Evolutionary conservation across 2,888 invertebrate species (phyloP), one percentile per base, ranked within the genome.

Genomic region (Biston stratarius): DNA sequence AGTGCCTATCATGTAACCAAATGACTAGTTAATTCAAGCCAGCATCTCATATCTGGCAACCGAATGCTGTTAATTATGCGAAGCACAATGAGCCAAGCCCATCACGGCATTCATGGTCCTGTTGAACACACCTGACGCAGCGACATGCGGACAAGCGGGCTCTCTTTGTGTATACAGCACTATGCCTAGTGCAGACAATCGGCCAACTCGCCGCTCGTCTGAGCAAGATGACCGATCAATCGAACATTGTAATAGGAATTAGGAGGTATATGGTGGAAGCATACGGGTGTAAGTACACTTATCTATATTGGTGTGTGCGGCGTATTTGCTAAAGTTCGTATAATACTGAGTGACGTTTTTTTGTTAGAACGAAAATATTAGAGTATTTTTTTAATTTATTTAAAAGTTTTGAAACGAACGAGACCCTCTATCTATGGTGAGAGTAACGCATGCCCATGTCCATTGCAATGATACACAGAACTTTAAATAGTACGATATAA

Each of bases 121-220:
- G 86, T 81, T 83, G 78, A 80, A 71, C 74, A 79, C 86, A 88
- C 84, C 86, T 88, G 89, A 81, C 84, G 82, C 60, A 57, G 34
- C 52, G 48, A 60, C 49, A 45, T 55, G 15, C 51, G 61, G 85
- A 88, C 87, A 85, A 83, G 83, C 74, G 77, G 76, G 84, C 83
- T 84, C 88, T 85, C 90, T 91, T 89, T 90, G 88, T 90, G 78
- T 64, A 66, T 49, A 44, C 24, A 79, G 81, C 81, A 84, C 84
- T 81, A 83, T 83, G 48, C 33, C 72, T 72, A 11, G 72, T 42
- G 76, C 77, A 77, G 75, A 73, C 77, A 77, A 82, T 77, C 77
- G 74, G 76, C 8, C 34, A 24, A 67, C 71, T 71, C 70, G 71
- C 74, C 77, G 72, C 68, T 75, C 75, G 77, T 76, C 76, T 70